Percentiles rank a stretch among this genome's conserved stretches.
Evolutionary conservation across 2,797 vertebrate genomes (phyloP).

Genomic region (Balearica regulorum): DNA sequence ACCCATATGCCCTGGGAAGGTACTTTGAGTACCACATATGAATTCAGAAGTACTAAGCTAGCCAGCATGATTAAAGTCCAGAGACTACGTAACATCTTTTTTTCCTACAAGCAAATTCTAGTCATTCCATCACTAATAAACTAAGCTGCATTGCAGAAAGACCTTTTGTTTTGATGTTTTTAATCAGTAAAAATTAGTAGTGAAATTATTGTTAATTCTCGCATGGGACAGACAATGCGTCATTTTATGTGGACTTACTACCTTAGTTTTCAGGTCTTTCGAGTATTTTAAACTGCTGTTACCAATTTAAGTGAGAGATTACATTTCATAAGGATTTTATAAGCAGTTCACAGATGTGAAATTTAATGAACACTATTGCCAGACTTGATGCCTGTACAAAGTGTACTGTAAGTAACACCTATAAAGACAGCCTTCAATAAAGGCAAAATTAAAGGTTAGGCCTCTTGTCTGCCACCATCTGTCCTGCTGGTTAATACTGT

Average conservation of each 20-base stretch:
- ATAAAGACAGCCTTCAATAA: background rate
- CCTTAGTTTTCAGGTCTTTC: background rate
- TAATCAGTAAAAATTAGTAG: background rate
- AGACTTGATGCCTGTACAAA: background rate
- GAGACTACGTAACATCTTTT: background rate
- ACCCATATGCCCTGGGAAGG: background rate
- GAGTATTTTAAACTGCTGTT: background rate
- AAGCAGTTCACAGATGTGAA: background rate
- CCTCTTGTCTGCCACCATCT: background rate
- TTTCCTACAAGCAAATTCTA: background rate
- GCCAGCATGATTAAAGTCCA: background rate
- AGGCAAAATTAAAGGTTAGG: background rate
- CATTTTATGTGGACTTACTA: background rate
- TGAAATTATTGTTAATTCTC: background rate
- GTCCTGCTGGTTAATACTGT: background rate
- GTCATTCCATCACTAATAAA: background rate
- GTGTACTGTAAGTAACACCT: background rate
- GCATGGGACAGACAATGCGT: background rate
- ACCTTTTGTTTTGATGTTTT: background rate
- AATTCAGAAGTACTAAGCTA: background rate
- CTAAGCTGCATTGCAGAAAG: background rate
- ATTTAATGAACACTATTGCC: background rate
- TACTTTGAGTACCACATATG: background rate
- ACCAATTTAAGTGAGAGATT: background rate
- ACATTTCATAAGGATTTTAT: background rate